Conservation (phyloP, 2,797 vertebrate genomes). For the Heteromormyrus szaboi region DNA sequence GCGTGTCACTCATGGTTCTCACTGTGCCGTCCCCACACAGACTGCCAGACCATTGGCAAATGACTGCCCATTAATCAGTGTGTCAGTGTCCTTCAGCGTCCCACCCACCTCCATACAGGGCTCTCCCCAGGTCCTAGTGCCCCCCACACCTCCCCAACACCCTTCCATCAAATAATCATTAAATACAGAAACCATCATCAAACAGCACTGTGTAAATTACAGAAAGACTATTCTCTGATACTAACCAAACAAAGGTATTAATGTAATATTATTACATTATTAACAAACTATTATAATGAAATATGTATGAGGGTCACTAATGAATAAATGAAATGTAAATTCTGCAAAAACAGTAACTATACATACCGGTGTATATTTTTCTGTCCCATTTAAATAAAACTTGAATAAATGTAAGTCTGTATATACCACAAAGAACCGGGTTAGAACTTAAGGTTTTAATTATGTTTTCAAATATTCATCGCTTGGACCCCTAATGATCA, state of each 20-base stretch:
- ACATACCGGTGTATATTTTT: background rate
- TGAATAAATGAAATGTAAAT: background rate
- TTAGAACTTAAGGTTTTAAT: background rate
- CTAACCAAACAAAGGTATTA: background rate
- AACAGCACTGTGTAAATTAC: background rate
- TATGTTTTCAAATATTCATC: background rate
- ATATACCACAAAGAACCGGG: background rate
- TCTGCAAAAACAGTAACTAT: background rate
- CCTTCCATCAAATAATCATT: background rate
- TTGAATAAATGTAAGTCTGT: background rate
- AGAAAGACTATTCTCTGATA: background rate
- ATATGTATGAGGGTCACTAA: background rate
- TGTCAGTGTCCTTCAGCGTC: background rate
- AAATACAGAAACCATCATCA: background rate
- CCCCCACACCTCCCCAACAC: background rate
- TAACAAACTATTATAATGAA: background rate
- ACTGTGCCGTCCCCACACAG: background rate
- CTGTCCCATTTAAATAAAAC: background rate
- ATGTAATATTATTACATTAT: background rate
- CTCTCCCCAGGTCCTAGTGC: slow-evolving; percentile 12
- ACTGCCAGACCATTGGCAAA: background rate
- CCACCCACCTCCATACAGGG: background rate
- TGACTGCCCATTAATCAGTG: slow-evolving; percentile 11
- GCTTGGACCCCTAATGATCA: background rate
- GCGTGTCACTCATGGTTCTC: background rate